phyloP scores from a whole-genome alignment of 2,888 invertebrate genomes.

The Cantharis flavilabris region DNA sequence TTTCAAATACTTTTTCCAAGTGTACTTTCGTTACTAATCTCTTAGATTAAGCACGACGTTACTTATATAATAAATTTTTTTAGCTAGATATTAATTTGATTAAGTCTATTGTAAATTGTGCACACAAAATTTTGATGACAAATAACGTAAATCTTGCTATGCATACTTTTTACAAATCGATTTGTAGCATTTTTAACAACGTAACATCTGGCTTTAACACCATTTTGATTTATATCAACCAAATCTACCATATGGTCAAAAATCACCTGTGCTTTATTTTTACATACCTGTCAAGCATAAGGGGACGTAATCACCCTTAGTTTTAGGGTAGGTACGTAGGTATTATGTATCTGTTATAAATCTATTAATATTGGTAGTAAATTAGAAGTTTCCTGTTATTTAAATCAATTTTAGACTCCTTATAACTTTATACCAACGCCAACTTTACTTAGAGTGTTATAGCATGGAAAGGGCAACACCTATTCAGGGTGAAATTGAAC shows the following conservation, averaged over 20 bases:
- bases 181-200: not conserved
- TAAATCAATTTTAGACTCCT: not conserved
- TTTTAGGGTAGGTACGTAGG: not conserved
- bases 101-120: not conserved
- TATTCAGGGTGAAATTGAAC: too few relatives aligned
- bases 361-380: not conserved
- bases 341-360: not conserved
- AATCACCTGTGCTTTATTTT: constrained; percentile 20
- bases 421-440: too few relatives aligned
- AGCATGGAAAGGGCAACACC: too few relatives aligned
- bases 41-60: too few relatives aligned
- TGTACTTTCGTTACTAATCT: not conserved
- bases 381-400: not conserved
- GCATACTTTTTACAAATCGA: not conserved
- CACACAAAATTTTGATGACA: too few relatives aligned
- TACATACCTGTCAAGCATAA: not conserved
- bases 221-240: constrained; percentile 17
- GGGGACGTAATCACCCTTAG: not conserved
- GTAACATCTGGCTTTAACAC: constrained; percentile 18
- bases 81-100: not conserved
- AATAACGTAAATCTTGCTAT: too few relatives aligned
- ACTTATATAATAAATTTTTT: not conserved
- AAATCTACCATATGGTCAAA: constrained; percentile 18
- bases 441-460: too few relatives aligned
- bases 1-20: not conserved